Evolutionary conservation across 2,113 vertebrate species (phyloP), one percentile per base, ranked within the genome.

Genomic region (Etia nguti): DNA sequence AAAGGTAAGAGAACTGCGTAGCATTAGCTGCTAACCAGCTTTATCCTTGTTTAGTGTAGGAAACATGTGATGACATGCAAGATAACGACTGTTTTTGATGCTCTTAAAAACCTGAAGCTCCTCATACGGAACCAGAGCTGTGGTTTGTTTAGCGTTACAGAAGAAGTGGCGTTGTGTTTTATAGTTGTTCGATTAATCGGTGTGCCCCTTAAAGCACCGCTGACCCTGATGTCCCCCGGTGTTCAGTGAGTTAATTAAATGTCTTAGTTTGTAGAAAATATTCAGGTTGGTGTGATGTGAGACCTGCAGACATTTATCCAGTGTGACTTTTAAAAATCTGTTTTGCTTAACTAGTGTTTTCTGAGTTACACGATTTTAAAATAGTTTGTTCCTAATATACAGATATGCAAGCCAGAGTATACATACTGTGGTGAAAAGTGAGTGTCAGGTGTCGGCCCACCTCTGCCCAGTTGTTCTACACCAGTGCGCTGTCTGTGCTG

Each of bases 1-100:
- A 4, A 57, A 89, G 93, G 94, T 95, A 90, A 94, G 93, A 31
- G 5, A n/a, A 8, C 79, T 75, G 80, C 59, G 52, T 34, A 41
- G 38, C 56, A 29, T 62, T 84, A 83, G 81, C 85, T n/a, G 43
- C 79, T 83, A 48, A 2, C 4, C 75, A 82, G 86, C 89, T 4
- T 82, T 65, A 31, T 29, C 20, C 13, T 50, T 20, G 46, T 77
- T 50, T 50, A 31, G 16, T 8, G 20, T 77, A 31, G 24, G 10
- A 31, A 77, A 50, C 10, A 1, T 11, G 16, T 8, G 0, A 52
- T 26, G 16, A 31, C 18, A 12, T 75, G 24, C 10, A 4, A 8
- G 15, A 20, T 3, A 54, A 54, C n/a, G 20, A 10, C 2, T 75
- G 16, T 20, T 50, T 50, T 52, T 31, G 46, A 50, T 31, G 43